Percentiles rank a stretch among this genome's conserved stretches.
Evolutionary conservation across 1,140 invertebrate species (phyloP).

Genomic region (Aphaenogaster rudis): DNA sequence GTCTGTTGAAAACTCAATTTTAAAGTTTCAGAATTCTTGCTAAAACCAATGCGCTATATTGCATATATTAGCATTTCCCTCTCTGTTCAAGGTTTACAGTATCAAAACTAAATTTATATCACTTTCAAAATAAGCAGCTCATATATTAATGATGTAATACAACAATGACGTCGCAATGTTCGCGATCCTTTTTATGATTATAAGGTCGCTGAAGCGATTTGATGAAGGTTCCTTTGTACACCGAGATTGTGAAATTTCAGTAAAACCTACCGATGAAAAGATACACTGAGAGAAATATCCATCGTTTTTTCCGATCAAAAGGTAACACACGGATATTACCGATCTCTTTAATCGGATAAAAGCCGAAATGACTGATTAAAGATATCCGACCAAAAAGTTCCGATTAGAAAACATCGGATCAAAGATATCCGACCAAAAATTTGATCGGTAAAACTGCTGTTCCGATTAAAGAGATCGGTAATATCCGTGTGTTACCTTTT

Average conservation of each 20-base stretch:
- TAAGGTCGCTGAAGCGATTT: neutral
- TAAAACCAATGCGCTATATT: constrained; percentile 9
- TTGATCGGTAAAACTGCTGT: too few relatives aligned
- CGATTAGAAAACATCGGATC: too few relatives aligned
- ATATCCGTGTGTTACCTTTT: too few relatives aligned
- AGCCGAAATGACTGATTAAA: too few relatives aligned
- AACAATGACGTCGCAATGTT: neutral
- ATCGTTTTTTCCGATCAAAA: too few relatives aligned
- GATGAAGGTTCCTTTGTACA: neutral
- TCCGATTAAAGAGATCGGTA: too few relatives aligned
- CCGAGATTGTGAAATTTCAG: constrained; percentile 29
- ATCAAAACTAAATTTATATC: constrained; percentile 6
- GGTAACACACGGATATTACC: too few relatives aligned
- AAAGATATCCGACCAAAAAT: too few relatives aligned
- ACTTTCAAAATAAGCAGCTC: constrained; percentile 22
- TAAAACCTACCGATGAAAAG: constrained; percentile 24
- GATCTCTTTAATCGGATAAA: too few relatives aligned
- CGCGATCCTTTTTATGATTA: neutral
- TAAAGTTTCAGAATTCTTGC: neutral
- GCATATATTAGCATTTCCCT: neutral
- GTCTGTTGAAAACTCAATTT: neutral
- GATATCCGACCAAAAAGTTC: too few relatives aligned
- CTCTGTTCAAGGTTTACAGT: neutral
- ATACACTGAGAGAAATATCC: neutral
- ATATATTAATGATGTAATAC: constrained; percentile 40